Evolutionary conservation across 2,888 invertebrate genomes (phyloP), one percentile per base, ranked within the genome.

Genomic region (Drosophila emarginata): DNA sequence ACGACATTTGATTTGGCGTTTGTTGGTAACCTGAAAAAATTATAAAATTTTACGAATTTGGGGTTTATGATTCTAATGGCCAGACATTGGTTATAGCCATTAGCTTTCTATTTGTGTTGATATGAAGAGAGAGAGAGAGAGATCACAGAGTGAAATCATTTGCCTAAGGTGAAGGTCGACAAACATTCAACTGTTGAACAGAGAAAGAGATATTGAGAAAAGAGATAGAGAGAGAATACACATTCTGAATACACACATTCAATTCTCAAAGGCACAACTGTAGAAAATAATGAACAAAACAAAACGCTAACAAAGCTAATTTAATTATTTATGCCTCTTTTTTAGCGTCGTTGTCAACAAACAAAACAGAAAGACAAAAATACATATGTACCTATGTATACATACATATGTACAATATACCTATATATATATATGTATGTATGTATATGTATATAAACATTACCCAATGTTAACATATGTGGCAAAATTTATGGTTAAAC

Each of bases 1-100:
- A 88, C 87, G 87, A 90, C 91, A 91, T 91, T 45, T 67, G 88
- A 82, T 71, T 61, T 61, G 65, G 61, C 53, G 60, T 39, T 23
- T 67, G 58, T 61, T 61, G 45, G 6, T 21, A 3, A 21, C 56
- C 59, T 67, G 40, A 45, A 62, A 85, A 77, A 89, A 89, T 82
- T 37, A 78, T 78, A 36, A 68, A 51, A 58, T 57, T 45, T 51
- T 52, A 7, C 12, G 23, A 40, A 53, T 40, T 12, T 12, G 59
- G 28, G 14, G 37, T 6, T 57, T 58, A 14, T 11, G 54, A 45
- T 51, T 59, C 45, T 21, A 21, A 45, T 45, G 61, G 32, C 36
- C 32, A 50, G 57, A 58, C 58, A 56, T 39, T 28, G 12, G n/a
- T 26, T 18, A 15, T 64, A 45, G 59, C 77, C 65, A 21, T 67